These are phyloP conservation scores for Pangasianodon hypophthalmus DNA, from an alignment of 2,113 vertebrate genomes.

Conservation along the genomic window DNA sequence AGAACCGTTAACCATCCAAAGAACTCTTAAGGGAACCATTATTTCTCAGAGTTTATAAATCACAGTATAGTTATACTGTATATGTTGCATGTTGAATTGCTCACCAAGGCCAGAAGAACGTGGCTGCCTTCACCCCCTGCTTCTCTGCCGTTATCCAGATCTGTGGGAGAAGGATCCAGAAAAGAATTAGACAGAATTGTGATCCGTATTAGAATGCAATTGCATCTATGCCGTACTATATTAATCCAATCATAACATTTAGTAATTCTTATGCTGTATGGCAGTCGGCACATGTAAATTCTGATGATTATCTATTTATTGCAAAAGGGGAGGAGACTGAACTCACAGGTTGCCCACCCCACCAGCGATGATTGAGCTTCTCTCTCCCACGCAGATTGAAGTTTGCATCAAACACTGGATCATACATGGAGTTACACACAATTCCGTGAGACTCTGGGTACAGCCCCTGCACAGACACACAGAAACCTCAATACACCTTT, in stretches of 20 bases:
- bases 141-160: constrained; percentile 95
- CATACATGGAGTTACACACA: constrained; percentile 96
- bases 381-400: constrained; percentile 91
- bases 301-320: background rate
- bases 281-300: background rate
- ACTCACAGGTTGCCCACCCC: constrained; percentile 98
- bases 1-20: background rate
- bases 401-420: constrained; percentile 91
- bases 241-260: background rate
- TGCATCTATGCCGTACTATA: too few relatives aligned
- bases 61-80: background rate
- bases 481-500: background rate
- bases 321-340: constrained; percentile 4
- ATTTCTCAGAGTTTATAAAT: background rate
- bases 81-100: constrained; percentile 56
- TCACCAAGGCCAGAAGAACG: constrained; percentile 99
- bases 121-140: constrained; percentile 92
- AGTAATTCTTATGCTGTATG: background rate
- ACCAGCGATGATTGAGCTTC: constrained; percentile 98
- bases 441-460: constrained; percentile 99
- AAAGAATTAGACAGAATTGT: background rate
- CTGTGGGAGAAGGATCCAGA: constrained; percentile 63
- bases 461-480: constrained; percentile 79
- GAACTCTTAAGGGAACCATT: background rate
- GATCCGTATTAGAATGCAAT: background rate